Base-by-base conservation (phyloP, 2,888 invertebrate genomes). In the Drosophila subquinaria region DNA sequence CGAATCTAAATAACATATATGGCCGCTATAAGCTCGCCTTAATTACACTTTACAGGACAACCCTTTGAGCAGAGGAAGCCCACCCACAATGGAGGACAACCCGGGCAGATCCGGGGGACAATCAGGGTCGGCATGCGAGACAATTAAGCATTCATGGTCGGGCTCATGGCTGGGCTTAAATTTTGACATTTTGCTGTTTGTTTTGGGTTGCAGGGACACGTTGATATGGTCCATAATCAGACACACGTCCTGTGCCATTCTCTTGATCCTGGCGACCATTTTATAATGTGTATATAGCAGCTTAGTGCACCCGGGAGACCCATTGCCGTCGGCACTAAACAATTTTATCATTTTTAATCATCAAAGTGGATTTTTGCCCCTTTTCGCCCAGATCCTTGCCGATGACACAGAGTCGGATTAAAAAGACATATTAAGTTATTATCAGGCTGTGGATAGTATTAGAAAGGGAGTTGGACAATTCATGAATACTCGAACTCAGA, bases 251-350 rank as follows among this genome's bases (percentile, higher is more conserved):
- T 84, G 59, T 72, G 62, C 69, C 73, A 60, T 79, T 70, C 38
- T 61, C 70, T 70, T 83, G 90, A 90, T 90, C 87, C 91, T 82
- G 90, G 82, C 90, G 88, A 87, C 91, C 91, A 91, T 90, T 92
- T 92, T 92, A 92, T 92, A 92, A 92, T 91, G 92, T 92, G 92
- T 92, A 90, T 92, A 92, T 92, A 91, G 92, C 91, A 90, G 91
- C 91, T 92, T 91, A 92, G 88, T 86, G 81, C 88, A 83, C 92
- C 90, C 92, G 67, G 72, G 90, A 85, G 92, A 88, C 81, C 79
- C 87, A 92, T 92, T 86, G 88, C 82, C 86, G 78, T 38, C 82
- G 85, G 84, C 87, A 91, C 79, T 86, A 89, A 90, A 89, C 90
- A 91, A 88, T 92, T 92, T 92, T 92, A 92, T 92, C 92, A 91